phyloP scores from a whole-genome alignment of 1,140 invertebrate species.

The Drosophila sp. region DNA sequence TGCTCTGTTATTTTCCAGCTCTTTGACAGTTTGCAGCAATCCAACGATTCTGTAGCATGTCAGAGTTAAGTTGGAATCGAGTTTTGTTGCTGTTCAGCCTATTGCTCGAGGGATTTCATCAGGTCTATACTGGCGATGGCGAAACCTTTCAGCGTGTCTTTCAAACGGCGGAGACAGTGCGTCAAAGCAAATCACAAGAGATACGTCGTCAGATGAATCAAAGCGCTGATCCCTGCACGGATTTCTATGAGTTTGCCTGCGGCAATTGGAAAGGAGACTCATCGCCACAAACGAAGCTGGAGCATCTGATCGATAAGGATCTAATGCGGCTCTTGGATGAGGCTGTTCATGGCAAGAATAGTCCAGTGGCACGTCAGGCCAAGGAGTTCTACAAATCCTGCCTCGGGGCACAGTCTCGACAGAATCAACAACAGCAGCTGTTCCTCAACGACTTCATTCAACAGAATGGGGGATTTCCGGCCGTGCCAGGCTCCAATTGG shows the following conservation, averaged over 20 bases:
- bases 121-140: slow-evolving; percentile 55
- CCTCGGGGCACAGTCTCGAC: slow-evolving; percentile 90
- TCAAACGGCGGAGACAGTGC: slow-evolving; percentile 77
- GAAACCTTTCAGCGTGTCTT: slow-evolving; percentile 80
- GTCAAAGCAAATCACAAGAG: slow-evolving; percentile 85
- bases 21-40: slow-evolving; percentile 35
- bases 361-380: slow-evolving; percentile 86
- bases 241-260: slow-evolving; percentile 91
- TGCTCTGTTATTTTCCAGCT: slow-evolving; percentile 2
- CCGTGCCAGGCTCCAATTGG: slow-evolving; percentile 74
- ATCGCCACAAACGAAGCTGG: slow-evolving; percentile 89
- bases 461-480: slow-evolving; percentile 76
- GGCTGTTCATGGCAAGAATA: slow-evolving; percentile 55
- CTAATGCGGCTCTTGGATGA: slow-evolving; percentile 89
- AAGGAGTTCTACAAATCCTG: slow-evolving; percentile 94
- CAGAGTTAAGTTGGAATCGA: slow-evolving; percentile 8
- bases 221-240: slow-evolving; percentile 91
- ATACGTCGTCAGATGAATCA: slow-evolving; percentile 92
- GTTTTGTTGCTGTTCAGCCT: slow-evolving; percentile 16
- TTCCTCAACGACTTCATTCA: slow-evolving; percentile 87
- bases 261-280: slow-evolving; percentile 88
- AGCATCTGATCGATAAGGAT: slow-evolving; percentile 89
- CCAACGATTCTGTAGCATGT: slow-evolving; percentile 64
- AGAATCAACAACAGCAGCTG: slow-evolving; percentile 91
- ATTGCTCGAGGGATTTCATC: neutral